Evolutionary conservation across 2,888 invertebrate genomes (phyloP), one percentile per base, ranked within the genome.

Genomic region (Pseudolycoriella hygida): DNA sequence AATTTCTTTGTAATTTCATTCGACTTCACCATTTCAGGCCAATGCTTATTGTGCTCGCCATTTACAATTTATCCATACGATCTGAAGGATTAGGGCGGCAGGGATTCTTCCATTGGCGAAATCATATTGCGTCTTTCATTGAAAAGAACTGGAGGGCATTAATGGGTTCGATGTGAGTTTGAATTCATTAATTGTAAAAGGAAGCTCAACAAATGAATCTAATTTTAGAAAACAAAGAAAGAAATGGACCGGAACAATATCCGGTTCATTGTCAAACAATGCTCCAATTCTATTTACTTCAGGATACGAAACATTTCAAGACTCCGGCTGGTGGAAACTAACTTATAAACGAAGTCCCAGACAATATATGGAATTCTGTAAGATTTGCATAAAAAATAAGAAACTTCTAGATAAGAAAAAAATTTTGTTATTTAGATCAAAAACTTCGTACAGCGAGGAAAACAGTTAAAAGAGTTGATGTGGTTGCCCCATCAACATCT

Each of bases 321-420:
- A 87, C 61, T 69, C 76, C 1, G 90, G 90, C 46, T 90, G 88
- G 87, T 90, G 90, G 90, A 76, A 77, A 51, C 66, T 89, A 8
- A 70, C 76, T 6, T 68, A 70, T 43, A 67, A 69, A 34, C 62
- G 66, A 47, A 67, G 67, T 2, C 73, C 73, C 1, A 63, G 61
- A 48, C 60, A 62, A 17, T 64, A 67, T 32, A 60, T 62, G 15
- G 61, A 61, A 44, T 55, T 68, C 39, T 68, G 67, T 37, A 6
- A n/a, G n/a, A n/a, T n/a, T n/a, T n/a, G n/a, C n/a, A n/a, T n/a
- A n/a, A n/a, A n/a, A n/a, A n/a, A n/a, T n/a, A n/a, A n/a, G n/a
- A n/a, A n/a, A n/a, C n/a, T n/a, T n/a, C n/a, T n/a, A n/a, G n/a
- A n/a, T n/a, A n/a, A n/a, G n/a, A n/a, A n/a, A n/a, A n/a, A n/a